Base-by-base conservation (phyloP, 1,140 invertebrate genomes). In the Globodera ellingtonae region DNA sequence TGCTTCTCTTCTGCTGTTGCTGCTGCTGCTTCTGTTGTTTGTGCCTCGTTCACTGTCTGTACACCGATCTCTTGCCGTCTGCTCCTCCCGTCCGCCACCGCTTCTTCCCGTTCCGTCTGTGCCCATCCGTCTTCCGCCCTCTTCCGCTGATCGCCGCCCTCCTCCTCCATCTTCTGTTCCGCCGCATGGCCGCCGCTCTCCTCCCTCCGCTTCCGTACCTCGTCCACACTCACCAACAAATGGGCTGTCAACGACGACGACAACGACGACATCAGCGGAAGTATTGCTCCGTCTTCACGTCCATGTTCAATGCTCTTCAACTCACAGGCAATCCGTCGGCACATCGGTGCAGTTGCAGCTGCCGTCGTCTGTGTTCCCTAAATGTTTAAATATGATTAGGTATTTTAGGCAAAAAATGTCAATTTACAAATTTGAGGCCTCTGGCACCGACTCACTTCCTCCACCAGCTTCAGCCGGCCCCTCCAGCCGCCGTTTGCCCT, bases 221-320 rank as follows among this genome's bases (percentile, higher is more conserved):
- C 67, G 6, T 70, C 35, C 46, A 70, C 67, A 70, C 67, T 70
- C 9, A 70, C 10, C 24, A 70, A 18, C 67, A 70, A 47, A 70
- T 70, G 67, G 9, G 67, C 67, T 0, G 46, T 44, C 24, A 70
- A 10, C 9, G 59, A 21, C 59, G 59, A 21, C 59, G 59, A 65
- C n/a, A n/a, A n/a, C 59, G 59, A 13, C 59, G 10, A 6, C 13
- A 62, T 62, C 15, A 15, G 56, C 4, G 18, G 56, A 13, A 62
- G 56, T 6, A 18, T 18, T 18, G 56, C 18, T 15, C 56, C 56
- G 10, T 18, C 56, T 2, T 18, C 13, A 15, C 35, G 35, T 3
- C 35, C 35, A 35, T 35, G 35, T 35, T 6, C 13, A 62, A 62
- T 62, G 56, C 56, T 62, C 18, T 18, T 62, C 56, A 62, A 62